A percentile compares a stretch with the other conserved stretches of the same genome.
Conservation (phyloP, 2,797 vertebrate genomes). For the Rhincodon typus region DNA sequence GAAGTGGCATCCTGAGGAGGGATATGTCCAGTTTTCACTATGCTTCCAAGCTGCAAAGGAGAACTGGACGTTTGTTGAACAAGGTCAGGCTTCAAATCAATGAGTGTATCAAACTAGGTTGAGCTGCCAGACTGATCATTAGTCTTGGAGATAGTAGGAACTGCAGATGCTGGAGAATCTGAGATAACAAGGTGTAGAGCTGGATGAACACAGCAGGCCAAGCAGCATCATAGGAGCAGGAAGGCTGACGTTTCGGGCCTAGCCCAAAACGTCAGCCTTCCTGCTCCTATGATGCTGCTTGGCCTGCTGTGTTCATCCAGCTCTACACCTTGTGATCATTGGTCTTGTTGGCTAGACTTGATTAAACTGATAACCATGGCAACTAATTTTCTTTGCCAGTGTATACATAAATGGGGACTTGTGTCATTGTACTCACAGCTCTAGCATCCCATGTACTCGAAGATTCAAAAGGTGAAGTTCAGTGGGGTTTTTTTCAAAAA, state of each 20-base stretch:
- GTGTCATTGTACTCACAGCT: neutral
- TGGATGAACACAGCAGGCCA: too few species aligned
- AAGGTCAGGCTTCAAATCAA: neutral
- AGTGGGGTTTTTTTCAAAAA: neutral
- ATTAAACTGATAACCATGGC: neutral
- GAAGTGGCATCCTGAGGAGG: neutral
- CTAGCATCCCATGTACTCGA: neutral
- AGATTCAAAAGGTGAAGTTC: neutral
- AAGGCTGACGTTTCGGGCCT: too few species aligned
- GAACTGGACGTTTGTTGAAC: neutral
- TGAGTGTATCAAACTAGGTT: neutral
- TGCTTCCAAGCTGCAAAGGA: neutral
- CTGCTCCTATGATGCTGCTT: too few species aligned
- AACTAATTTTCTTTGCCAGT: neutral
- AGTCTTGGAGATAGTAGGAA: too few species aligned
- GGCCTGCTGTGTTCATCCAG: too few species aligned
- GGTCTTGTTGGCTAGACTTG: too few species aligned
- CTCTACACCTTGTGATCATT: too few species aligned
- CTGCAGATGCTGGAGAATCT: too few species aligned
- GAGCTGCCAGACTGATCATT: neutral
- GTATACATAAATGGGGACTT: neutral
- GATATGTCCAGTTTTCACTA: neutral
- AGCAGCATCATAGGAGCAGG: too few species aligned
- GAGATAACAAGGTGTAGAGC: too few species aligned
- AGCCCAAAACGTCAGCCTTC: too few species aligned